Evolutionary conservation across 2,797 vertebrate genomes (phyloP).

Genomic region (Neoniphon sammara): DNA sequence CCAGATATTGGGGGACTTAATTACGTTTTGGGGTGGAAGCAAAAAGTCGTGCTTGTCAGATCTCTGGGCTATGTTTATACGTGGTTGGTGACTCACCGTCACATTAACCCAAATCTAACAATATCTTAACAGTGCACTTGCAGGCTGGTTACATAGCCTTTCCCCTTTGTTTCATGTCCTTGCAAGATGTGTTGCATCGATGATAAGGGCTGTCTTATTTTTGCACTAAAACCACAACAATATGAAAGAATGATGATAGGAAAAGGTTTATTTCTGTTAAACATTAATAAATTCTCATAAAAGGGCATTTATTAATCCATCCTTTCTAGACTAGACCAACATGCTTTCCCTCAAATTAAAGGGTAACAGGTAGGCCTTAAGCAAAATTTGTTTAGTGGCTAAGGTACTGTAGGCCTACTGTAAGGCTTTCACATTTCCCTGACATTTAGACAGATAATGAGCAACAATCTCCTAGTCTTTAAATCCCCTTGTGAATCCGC

Average conservation of each 20-base stretch:
- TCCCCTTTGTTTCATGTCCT: conserved; percentile 35
- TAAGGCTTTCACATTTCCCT: conserved; percentile 51
- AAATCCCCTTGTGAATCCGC: conserved; percentile 64
- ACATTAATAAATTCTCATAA: conserved; percentile 1
- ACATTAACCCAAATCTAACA: conserved; percentile 63
- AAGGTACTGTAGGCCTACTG: conserved; percentile 29
- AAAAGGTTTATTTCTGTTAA: background rate
- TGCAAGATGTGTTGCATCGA: background rate
- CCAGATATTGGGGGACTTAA: conserved; percentile 80
- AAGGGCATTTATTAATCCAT: conserved; percentile 17
- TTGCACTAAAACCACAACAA: background rate
- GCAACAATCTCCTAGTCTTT: conserved; percentile 64
- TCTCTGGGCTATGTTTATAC: conserved; percentile 75
- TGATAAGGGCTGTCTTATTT: background rate
- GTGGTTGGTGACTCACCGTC: conserved; percentile 62
- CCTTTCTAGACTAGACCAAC: conserved; percentile 10
- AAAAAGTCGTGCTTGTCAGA: conserved; percentile 72
- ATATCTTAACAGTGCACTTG: conserved; percentile 19
- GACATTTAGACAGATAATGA: conserved; percentile 72
- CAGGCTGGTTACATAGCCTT: background rate
- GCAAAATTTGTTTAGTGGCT: conserved; percentile 52
- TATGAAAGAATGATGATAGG: background rate
- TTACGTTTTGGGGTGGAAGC: conserved; percentile 71
- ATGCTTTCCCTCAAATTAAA: conserved; percentile 47
- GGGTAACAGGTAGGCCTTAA: conserved; percentile 39